phyloP scores from a whole-genome alignment of 2,113 vertebrate species.

The Sorex araneus region DNA sequence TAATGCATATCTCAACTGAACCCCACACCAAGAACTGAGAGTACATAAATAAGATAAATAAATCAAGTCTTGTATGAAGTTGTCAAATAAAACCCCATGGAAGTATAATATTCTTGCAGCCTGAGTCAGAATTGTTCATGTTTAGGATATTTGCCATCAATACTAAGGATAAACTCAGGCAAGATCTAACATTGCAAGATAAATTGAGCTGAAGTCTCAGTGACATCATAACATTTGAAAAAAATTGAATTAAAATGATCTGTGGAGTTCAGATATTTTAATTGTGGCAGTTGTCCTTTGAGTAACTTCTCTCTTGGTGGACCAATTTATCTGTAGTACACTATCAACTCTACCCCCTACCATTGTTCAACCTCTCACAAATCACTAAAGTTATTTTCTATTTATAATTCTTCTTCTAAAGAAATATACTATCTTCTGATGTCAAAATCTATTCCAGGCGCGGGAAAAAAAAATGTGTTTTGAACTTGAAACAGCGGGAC shows the following conservation, averaged over 20 bases:
- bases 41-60: constrained; percentile 66
- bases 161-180: background rate
- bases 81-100: constrained; percentile 1
- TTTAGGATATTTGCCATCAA: constrained; percentile 33
- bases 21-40: background rate
- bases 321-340: background rate
- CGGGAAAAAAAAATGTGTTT: background rate
- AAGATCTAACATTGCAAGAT: background rate
- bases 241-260: background rate
- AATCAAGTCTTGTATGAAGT: constrained; percentile 47
- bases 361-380: fast-evolving
- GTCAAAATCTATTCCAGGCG: background rate
- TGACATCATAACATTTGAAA: background rate
- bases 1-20: constrained; percentile 42
- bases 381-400: background rate
- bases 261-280: background rate
- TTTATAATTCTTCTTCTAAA: background rate
- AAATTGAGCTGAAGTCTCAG: background rate
- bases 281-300: background rate
- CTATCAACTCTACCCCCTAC: background rate
- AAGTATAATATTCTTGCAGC: background rate
- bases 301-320: background rate
- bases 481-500: no score
- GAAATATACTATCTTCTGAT: background rate
- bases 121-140: background rate